Evolutionary conservation across 2,888 invertebrate genomes (phyloP).

Genomic region (Malachius bipustulatus): DNA sequence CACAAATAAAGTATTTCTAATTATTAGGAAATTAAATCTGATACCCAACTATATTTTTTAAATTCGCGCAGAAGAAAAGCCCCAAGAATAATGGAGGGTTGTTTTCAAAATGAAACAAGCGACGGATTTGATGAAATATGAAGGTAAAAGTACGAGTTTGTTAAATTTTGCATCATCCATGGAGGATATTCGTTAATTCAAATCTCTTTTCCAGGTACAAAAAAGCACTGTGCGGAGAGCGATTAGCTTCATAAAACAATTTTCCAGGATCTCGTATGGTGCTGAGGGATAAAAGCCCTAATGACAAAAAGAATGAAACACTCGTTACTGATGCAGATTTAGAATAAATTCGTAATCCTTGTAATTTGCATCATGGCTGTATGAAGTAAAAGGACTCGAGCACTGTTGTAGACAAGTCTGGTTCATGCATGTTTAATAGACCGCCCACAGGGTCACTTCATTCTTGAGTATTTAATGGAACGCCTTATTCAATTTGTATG

Average conservation of each 20-base stretch:
- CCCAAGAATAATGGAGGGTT: no score
- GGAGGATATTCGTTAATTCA: no score
- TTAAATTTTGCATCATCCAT: no score
- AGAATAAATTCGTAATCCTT: constrained; percentile 19
- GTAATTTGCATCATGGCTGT: constrained; percentile 21
- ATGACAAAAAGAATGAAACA: constrained; percentile 18
- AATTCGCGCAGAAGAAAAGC: no score
- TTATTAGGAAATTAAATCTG: no score
- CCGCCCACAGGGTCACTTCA: constrained; percentile 32
- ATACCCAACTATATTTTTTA: no score
- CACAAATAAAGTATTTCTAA: no score
- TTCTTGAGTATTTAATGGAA: constrained; percentile 31
- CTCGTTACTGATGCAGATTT: constrained; percentile 15
- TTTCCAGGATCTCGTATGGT: constrained; percentile 10
- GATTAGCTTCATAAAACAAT: constrained; percentile 19
- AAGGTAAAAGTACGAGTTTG: no score
- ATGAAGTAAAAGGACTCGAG: constrained; percentile 10
- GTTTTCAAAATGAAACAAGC: no score
- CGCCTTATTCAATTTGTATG: constrained; percentile 34
- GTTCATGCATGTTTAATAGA: constrained; percentile 35
- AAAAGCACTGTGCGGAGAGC: no score
- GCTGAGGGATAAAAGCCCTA: constrained; percentile 10
- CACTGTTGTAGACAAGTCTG: constrained; percentile 13
- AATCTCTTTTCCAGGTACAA: no score
- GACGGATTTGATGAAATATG: no score